phyloP scores from a whole-genome alignment of 2,113 vertebrate species.

The Sardina pilchardus region DNA sequence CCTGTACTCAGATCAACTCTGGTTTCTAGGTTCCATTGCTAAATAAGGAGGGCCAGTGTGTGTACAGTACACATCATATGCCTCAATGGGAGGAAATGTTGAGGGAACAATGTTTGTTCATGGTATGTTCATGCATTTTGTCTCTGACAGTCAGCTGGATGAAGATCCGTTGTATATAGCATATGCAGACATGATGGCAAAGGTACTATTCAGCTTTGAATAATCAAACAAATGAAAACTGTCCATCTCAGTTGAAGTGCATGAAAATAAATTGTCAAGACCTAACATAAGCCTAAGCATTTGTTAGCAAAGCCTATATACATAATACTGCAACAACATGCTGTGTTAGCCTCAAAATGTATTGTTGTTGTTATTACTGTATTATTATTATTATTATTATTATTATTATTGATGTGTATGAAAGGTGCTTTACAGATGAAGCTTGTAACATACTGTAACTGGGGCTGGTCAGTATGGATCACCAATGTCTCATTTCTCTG shows the following conservation, averaged over 20 bases:
- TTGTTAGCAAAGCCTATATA: too few species aligned
- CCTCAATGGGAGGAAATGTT: background rate
- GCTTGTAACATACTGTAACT: background rate
- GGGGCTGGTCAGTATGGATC: background rate
- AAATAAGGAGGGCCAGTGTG: too few species aligned
- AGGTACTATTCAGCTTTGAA: constrained; percentile 70
- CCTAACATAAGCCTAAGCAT: too few species aligned
- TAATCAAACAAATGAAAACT: background rate
- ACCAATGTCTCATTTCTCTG: background rate
- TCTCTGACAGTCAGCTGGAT: constrained; percentile 80
- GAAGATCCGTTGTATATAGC: constrained; percentile 92
- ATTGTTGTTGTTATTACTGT: too few species aligned
- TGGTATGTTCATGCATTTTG: background rate
- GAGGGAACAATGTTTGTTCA: background rate
- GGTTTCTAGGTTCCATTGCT: too few species aligned
- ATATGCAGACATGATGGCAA: constrained; percentile 99
- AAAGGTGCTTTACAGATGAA: too few species aligned
- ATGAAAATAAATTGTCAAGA: background rate
- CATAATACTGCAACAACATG: too few species aligned
- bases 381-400: too few species aligned
- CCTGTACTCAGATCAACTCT: too few species aligned
- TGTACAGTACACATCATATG: too few species aligned
- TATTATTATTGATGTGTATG: too few species aligned
- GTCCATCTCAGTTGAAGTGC: background rate
- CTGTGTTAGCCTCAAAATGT: too few species aligned